Evolutionary conservation across 2,888 invertebrate species (phyloP), one percentile per base, ranked within the genome.

Genomic region (Diarsia rubi): DNA sequence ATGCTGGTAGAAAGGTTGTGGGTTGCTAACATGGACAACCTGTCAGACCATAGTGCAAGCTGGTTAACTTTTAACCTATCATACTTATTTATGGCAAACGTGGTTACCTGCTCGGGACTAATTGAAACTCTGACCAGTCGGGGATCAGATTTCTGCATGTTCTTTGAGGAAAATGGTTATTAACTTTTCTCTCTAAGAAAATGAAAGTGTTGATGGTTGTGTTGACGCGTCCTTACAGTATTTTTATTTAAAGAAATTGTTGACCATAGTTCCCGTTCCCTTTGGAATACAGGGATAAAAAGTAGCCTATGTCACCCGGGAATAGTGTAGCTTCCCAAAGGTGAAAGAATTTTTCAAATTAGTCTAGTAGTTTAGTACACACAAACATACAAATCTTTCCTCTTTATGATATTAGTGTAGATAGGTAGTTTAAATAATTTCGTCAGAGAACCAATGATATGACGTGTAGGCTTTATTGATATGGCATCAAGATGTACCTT

Each of bases 11-110:
- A 80, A 68, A 81, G 52, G 77, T 68, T 44, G 76, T 77, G 57
- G 69, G 62, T 19, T 78, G 73, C 47, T 27, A 54, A 79, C 75
- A 68, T 54, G 60, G 47, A 27, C 68, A 69, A 66, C 79, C 82
- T 69, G 79, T 69, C 71, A 47, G 19, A 44, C 62, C 66, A 73
- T 63, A 66, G n/a, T 47, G 69, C 78, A 78, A 73, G 54, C 47
- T 82, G 52, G 59, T 78, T 82, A 81, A 81, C 81, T 75, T 78
- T 79, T 83, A 79, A 82, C 79, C 83, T 72, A 52, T 60, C 62
- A 69, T 69, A 69, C 69, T 82, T 65, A 69, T 71, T 82, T 65
- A 83, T 72, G 69, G 62, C 31, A 72, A 66, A 75, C 62, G 42
- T 79, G n/a, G 57, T 27, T 81, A 21, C 73, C 54, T 69, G 59